Evolutionary conservation across 2,888 invertebrate genomes (phyloP).

Genomic region (Aporophyla nigra): DNA sequence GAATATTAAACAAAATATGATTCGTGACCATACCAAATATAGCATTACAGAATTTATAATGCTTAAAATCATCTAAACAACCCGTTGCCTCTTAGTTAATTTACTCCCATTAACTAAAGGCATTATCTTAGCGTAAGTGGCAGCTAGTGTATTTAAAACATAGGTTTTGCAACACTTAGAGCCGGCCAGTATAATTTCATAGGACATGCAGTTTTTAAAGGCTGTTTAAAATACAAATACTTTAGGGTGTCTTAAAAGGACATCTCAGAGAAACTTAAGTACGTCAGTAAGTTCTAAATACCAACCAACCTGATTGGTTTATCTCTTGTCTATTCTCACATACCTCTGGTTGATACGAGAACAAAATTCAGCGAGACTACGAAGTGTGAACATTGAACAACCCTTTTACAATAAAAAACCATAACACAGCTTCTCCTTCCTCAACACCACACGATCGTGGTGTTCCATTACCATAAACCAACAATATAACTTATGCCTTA

Average conservation of each 20-base stretch:
- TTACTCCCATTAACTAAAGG: too few species aligned
- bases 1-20: too few species aligned
- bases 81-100: too few species aligned
- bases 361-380: background rate
- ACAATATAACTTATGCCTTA: conserved; percentile 41
- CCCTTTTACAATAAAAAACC: background rate
- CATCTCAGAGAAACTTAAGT: background rate
- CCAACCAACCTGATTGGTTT: background rate
- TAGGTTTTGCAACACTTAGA: background rate
- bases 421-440: background rate
- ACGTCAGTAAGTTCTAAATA: background rate
- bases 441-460: conserved; percentile 19
- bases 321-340: background rate
- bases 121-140: too few species aligned
- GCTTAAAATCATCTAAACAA: too few species aligned
- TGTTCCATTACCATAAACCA: conserved; percentile 45
- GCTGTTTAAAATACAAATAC: background rate
- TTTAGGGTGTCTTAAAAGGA: background rate
- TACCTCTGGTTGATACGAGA: background rate
- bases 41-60: too few species aligned
- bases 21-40: too few species aligned
- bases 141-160: background rate
- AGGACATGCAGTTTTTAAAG: too few species aligned
- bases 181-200: too few species aligned
- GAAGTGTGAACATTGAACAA: background rate